These are phyloP conservation scores for Stomatorhinus walkeri DNA, from an alignment of 2,797 vertebrate genomes.

Conservation along the genomic window DNA sequence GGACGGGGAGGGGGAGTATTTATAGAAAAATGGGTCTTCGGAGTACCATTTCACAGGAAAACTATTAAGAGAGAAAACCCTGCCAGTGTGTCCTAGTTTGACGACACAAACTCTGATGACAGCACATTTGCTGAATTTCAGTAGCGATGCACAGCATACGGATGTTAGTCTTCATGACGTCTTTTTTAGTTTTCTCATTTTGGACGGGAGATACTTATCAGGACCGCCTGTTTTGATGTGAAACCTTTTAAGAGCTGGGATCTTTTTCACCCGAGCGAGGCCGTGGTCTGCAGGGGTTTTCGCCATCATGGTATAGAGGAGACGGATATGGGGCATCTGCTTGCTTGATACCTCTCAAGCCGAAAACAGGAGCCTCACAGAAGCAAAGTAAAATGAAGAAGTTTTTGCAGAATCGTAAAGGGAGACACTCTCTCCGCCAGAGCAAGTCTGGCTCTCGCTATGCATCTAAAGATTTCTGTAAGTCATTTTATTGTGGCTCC, in stretches of 20 bases:
- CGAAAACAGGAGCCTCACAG: constrained; percentile 29
- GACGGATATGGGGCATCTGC: background rate
- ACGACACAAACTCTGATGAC: constrained; percentile 61
- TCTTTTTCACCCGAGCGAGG: background rate
- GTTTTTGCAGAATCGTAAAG: constrained; percentile 57
- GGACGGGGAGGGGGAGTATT: constrained; percentile 57
- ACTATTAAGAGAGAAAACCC: constrained; percentile 61
- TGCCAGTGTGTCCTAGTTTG: constrained; percentile 69
- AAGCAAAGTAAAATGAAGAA: constrained; percentile 53
- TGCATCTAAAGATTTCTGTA: constrained; percentile 72
- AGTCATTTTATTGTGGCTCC: constrained; percentile 52
- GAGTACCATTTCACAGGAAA: constrained; percentile 70
- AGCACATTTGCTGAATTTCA: constrained; percentile 46
- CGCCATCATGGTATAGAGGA: background rate
- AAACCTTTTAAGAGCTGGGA: background rate
- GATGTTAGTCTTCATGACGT: constrained; percentile 37
- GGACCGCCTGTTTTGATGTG: constrained; percentile 8
- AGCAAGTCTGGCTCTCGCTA: constrained; percentile 49
- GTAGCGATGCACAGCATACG: constrained; percentile 53
- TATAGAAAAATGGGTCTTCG: constrained; percentile 76
- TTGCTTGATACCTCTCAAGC: constrained; percentile 2
- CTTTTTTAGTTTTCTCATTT: constrained; percentile 1
- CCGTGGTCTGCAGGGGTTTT: background rate
- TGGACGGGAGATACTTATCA: constrained; percentile 5
- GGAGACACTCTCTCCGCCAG: constrained; percentile 58